A percentile compares a stretch with the other conserved stretches of the same genome.
Conservation (phyloP, 2,888 invertebrate species). For the Ochropleura leucogaster region DNA sequence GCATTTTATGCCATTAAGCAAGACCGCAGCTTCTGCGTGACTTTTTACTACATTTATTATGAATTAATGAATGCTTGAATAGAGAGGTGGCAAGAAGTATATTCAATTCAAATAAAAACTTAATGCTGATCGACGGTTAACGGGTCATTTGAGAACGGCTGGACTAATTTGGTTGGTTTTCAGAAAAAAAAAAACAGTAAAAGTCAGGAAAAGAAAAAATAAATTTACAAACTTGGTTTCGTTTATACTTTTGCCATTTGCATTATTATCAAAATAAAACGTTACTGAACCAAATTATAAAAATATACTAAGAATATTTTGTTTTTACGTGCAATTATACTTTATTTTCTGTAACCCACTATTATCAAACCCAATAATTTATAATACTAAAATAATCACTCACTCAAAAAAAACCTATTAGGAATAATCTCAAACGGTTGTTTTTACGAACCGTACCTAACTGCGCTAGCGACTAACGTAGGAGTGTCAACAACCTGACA, state of each 20-base stretch:
- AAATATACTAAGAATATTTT: neutral
- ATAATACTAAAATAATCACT: neutral
- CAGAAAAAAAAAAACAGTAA: neutral
- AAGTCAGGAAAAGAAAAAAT: no score
- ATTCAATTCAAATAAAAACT: neutral
- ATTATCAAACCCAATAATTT: neutral
- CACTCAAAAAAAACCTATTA: neutral
- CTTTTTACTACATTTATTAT: slow-evolving; percentile 7
- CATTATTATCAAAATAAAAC: no score
- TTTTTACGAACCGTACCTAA: slow-evolving; percentile 66
- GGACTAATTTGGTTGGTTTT: neutral
- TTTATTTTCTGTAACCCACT: neutral
- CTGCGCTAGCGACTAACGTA: slow-evolving; percentile 73
- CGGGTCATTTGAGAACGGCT: neutral
- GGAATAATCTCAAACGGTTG: neutral
- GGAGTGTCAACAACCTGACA: slow-evolving; percentile 83
- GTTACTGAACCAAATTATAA: neutral
- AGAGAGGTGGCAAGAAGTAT: neutral
- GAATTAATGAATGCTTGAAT: neutral
- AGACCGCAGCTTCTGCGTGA: neutral
- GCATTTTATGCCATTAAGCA: slow-evolving; percentile 28
- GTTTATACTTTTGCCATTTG: neutral
- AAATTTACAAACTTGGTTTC: neutral
- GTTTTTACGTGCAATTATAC: neutral
- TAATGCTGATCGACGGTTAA: neutral